phyloP scores from a whole-genome alignment of 1,140 invertebrate species.

The Patella vulgata region DNA sequence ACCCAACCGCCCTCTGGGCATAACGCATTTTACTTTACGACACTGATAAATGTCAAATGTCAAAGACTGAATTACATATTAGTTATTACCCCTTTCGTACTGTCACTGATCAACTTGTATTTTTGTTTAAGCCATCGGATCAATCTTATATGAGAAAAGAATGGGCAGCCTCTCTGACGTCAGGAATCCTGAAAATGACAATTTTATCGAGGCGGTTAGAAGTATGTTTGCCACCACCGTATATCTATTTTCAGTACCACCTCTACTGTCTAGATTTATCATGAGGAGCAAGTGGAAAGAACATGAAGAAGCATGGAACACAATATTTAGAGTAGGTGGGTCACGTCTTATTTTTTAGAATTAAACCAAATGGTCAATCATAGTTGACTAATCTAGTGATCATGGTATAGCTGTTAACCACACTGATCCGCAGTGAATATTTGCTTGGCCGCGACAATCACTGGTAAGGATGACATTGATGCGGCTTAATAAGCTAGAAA shows the following conservation, averaged over 20 bases:
- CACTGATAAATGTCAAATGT: too few relatives aligned
- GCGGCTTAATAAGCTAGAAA: too few relatives aligned
- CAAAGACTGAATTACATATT: too few relatives aligned
- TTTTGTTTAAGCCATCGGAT: neutral
- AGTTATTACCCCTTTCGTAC: neutral
- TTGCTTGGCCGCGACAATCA: too few relatives aligned
- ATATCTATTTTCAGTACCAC: neutral
- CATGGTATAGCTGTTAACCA: too few relatives aligned
- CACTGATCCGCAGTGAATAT: too few relatives aligned
- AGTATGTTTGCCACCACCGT: neutral
- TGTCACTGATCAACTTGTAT: neutral
- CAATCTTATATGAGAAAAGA: conserved; percentile 2
- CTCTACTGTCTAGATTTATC: neutral
- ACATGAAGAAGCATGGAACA: neutral
- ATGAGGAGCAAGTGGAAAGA: neutral
- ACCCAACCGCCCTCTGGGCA: too few relatives aligned
- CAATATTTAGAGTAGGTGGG: conserved; percentile 4
- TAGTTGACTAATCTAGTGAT: too few relatives aligned
- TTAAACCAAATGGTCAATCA: too few relatives aligned
- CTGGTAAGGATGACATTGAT: too few relatives aligned
- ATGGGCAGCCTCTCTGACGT: conserved; percentile 9
- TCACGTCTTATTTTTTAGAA: too few relatives aligned
- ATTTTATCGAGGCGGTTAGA: conserved; percentile 2
- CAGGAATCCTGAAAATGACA: neutral
- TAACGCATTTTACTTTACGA: too few relatives aligned